Base-by-base conservation (phyloP, 2,888 invertebrate genomes). In the Drosophila borealis region DNA sequence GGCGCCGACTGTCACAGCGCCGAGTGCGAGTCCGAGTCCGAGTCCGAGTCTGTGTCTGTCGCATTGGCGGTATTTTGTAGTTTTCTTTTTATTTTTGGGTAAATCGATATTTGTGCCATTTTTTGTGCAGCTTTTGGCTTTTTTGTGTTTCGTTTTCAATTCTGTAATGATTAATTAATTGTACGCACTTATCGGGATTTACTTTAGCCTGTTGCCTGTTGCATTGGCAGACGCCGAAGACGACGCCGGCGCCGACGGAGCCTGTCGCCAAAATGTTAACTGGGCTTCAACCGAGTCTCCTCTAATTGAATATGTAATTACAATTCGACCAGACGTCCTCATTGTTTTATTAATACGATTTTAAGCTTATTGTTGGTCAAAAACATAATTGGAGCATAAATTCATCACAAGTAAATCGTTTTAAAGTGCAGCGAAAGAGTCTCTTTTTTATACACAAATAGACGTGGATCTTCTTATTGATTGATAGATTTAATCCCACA, bases 1-100 rank as follows among this genome's bases (percentile, higher is more conserved):
- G 91, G 91, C 91, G 90, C 91, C 90, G 88, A 78, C 73, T 86
- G 76, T 85, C 82, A 82, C 79, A 76, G 84, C 71, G 70, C 64
- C 53, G 64, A 72, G 69, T 53, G 19, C 44, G 36, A 49, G 44
- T 42, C 36, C 62, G 36, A 21, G 57, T 72, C 61, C 56, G 13
- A 45, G 25, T 46, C 14, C 29, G 60, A 42, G 17, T 59, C 8
- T 21, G 29, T 57, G 59, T 65, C 50, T 53, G 65, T 65, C 61
- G 49, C 54, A 62, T 72, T 70, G 79, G 79, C 88, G 86, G 85
- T 70, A 50, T 82, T 88, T 63, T 60, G 39, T 54, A 66, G 37
- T 81, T 87, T 69, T 65, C 74, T 77, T 69, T 79, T 67, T 74
- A 59, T 66, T 63, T 83, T 78, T 69, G 51, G 87, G 72, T 84